Conservation (phyloP, 64 coral and sea anemone genomes). For the Porites australiensis region DNA sequence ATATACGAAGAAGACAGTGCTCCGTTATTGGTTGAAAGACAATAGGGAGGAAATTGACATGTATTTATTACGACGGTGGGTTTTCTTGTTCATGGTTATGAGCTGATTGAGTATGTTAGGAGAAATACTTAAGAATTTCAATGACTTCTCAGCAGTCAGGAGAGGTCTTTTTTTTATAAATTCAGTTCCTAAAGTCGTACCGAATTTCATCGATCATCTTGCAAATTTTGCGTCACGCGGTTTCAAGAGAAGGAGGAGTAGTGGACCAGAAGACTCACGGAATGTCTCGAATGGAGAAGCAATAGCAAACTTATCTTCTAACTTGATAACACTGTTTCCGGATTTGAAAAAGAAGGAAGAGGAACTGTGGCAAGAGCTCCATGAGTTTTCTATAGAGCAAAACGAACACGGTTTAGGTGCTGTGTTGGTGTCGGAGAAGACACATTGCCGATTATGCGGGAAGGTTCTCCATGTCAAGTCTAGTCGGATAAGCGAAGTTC, state of each 20-base stretch:
- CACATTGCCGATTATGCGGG: slow-evolving; percentile 24
- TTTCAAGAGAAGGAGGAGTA: background rate
- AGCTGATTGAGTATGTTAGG: slow-evolving; percentile 16
- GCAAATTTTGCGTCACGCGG: background rate
- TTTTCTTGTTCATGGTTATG: background rate
- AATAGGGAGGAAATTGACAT: background rate
- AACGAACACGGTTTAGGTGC: slow-evolving; percentile 27
- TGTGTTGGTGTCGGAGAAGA: slow-evolving; percentile 11
- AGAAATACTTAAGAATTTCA: slow-evolving; percentile 29
- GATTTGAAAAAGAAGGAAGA: background rate
- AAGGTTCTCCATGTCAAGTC: slow-evolving; percentile 8
- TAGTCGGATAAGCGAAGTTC: slow-evolving; percentile 17
- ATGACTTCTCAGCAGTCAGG: slow-evolving; percentile 11
- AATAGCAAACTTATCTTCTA: background rate
- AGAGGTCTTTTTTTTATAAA: slow-evolving; percentile 34
- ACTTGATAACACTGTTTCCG: slow-evolving; percentile 6
- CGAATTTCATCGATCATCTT: slow-evolving; percentile 3
- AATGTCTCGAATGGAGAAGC: background rate
- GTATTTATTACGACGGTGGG: background rate
- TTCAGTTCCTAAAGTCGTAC: slow-evolving; percentile 28
- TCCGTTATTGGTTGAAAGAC: background rate
- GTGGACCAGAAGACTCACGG: background rate
- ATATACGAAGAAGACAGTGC: background rate
- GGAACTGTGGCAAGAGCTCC: slow-evolving; percentile 46
- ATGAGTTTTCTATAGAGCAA: slow-evolving; percentile 27